Evolutionary conservation across 2,888 invertebrate genomes (phyloP).

Genomic region (Trachelus troglodyta): DNA sequence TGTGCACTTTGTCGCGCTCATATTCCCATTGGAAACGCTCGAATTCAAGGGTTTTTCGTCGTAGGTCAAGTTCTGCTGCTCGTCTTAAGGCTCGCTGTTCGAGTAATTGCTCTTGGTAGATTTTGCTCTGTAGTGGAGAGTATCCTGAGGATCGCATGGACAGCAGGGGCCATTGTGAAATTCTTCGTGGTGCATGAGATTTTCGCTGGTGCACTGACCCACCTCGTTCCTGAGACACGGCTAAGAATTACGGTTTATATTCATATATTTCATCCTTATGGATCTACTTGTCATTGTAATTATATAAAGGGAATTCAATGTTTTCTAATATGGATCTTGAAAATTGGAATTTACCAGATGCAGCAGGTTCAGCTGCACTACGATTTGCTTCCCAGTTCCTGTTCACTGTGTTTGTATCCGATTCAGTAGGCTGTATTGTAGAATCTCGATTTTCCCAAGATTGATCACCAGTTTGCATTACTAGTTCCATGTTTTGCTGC

Average conservation of each 20-base stretch:
- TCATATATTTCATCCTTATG: neutral
- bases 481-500: constrained; percentile 27
- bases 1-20: constrained; percentile 50
- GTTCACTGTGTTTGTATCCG: constrained; percentile 17
- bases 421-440: constrained; percentile 17
- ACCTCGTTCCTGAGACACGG: constrained; percentile 24
- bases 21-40: constrained; percentile 53
- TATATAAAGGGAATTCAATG: neutral
- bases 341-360: constrained; percentile 25
- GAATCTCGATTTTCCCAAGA: constrained; percentile 24
- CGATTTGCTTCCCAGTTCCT: constrained; percentile 24
- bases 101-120: constrained; percentile 49
- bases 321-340: neutral
- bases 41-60: constrained; percentile 49
- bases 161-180: constrained; percentile 39
- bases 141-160: constrained; percentile 29
- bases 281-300: neutral
- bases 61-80: constrained; percentile 50
- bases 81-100: constrained; percentile 47
- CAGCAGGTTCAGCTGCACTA: constrained; percentile 8
- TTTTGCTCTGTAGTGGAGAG: constrained; percentile 48
- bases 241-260: constrained; percentile 3
- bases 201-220: constrained; percentile 17
- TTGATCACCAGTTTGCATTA: constrained; percentile 28
- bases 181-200: constrained; percentile 26